Evolutionary conservation across 2,113 vertebrate species (phyloP), one percentile per base, ranked within the genome.

Genomic region (Ginglymostoma cirratum): DNA sequence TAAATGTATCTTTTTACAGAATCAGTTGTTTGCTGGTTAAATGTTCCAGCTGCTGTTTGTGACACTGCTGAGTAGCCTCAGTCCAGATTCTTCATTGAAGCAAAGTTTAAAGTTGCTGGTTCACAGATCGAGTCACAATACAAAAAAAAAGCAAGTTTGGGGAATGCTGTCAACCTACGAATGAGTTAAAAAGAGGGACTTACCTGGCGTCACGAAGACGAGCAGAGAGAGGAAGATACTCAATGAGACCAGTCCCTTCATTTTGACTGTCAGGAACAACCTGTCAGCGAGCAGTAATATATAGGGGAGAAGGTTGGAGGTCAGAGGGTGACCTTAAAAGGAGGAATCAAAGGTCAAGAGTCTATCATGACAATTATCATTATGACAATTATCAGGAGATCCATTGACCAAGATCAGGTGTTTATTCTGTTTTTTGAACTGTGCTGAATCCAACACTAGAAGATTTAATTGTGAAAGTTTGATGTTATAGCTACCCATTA

Each of bases 261-360:
- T 97, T 97, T 97, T 97, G 97, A 96, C 97, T 96, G 97, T 97
- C 97, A 97, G 97, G 97, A 97, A 96, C 96, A 95, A 94, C 95
- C 96, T 97, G 96, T 96, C 96, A 97, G 96, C 96, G 96, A 52
- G 38, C 21, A n/a, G 96, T 96, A 97, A 97, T 98, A 97, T 97
- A 97, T 98, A 97, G 80, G 0, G 96, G 96, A 30, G 96, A 96
- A 96, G 96, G 96, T 96, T 96, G 95, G 92, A 96, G 97, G 96
- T 96, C 96, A 96, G 67, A 76, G 97, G 45, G 94, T 95, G 94
- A 52, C 94, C 94, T 95, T 95, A 95, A 95, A 95, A 95, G 69
- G 94, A 30, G 24, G 94, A 95, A 76, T 95, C 94, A 76, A 45
- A 76, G 94, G 80, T 86, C 52, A 45, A 52, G 45, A 66, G 48